Evolutionary conservation across 2,797 vertebrate genomes (phyloP).

Genomic region (Eidolon dupreanum): DNA sequence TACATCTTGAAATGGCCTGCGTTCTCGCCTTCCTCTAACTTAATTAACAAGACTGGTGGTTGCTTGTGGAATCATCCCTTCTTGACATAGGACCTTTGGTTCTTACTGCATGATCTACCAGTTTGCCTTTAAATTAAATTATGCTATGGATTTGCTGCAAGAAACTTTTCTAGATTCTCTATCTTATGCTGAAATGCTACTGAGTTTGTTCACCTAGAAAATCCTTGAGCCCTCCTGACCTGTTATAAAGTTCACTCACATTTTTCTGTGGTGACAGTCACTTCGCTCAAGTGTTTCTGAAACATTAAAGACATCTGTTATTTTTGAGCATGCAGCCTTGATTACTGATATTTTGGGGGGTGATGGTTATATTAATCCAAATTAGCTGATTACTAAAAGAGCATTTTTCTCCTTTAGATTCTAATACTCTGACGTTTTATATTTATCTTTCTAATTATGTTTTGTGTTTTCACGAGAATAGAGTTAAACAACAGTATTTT

Average conservation of each 20-base stretch:
- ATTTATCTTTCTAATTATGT: conserved; percentile 23
- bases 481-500: not conserved
- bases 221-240: not conserved
- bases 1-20: not conserved
- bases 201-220: not conserved
- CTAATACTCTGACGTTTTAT: not conserved
- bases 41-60: not conserved
- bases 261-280: not conserved
- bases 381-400: conserved; percentile 1
- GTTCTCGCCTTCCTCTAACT: not conserved
- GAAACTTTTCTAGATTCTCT: not conserved
- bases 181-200: not conserved
- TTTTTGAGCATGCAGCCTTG: not conserved
- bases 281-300: not conserved
- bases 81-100: not conserved
- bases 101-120: not conserved
- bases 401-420: not conserved
- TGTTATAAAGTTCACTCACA: not conserved
- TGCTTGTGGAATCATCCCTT: not conserved
- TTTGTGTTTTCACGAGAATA: not conserved
- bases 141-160: not conserved
- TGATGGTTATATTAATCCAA: not conserved
- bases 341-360: not conserved
- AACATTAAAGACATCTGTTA: not conserved
- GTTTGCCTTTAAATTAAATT: not conserved